phyloP scores from a whole-genome alignment of 2,888 invertebrate species.

The Lasiommata megera region DNA sequence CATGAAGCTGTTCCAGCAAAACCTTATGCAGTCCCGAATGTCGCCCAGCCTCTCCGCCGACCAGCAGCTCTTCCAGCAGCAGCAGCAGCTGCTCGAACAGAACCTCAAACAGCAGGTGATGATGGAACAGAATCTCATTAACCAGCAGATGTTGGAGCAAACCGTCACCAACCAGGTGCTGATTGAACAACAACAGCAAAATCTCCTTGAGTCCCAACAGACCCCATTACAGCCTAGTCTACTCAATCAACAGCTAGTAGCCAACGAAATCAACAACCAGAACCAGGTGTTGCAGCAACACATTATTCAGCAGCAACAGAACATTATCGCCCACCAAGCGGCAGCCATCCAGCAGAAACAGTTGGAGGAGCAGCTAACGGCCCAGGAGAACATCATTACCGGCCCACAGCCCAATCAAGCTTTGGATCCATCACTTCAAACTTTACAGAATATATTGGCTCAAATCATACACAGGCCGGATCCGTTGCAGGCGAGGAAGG shows the following conservation, averaged over 20 bases:
- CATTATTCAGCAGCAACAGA: constrained; percentile 74
- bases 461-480: constrained; percentile 75
- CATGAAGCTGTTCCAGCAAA: constrained; percentile 82
- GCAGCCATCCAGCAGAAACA: constrained; percentile 75
- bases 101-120: constrained; percentile 64
- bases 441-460: constrained; percentile 67
- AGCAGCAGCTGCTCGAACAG: constrained; percentile 57
- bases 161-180: constrained; percentile 57
- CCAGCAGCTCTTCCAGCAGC: constrained; percentile 58
- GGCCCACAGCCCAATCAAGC: constrained; percentile 66
- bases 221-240: constrained; percentile 56
- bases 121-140: constrained; percentile 73
- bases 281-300: constrained; percentile 80
- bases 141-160: constrained; percentile 71
- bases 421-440: constrained; percentile 77
- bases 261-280: constrained; percentile 66
- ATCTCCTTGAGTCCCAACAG: constrained; percentile 54
- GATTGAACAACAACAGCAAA: constrained; percentile 65
- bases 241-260: constrained; percentile 57
- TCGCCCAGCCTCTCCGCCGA: constrained; percentile 58
- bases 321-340: constrained; percentile 70
- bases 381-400: constrained; percentile 59
- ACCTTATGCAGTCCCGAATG: constrained; percentile 76
- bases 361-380: constrained; percentile 61
- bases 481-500: constrained; percentile 62